A percentile compares a stretch with the other conserved stretches of the same genome.
These are phyloP conservation scores for Peromyscus eremicus DNA, from an alignment of 2,797 vertebrate species.

Conservation along the genomic window DNA sequence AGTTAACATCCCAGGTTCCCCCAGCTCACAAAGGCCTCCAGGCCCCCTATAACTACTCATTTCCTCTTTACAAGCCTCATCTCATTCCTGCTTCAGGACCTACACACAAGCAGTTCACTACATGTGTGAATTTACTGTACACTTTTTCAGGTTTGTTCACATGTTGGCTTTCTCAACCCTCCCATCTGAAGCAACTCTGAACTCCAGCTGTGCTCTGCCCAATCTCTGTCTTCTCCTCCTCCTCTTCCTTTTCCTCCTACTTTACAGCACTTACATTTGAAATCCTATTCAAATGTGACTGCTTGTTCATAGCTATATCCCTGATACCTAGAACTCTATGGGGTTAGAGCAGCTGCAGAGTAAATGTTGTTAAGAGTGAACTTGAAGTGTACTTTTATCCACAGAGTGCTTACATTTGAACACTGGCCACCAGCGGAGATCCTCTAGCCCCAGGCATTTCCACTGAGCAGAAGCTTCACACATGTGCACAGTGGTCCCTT, in stretches of 20 bases:
- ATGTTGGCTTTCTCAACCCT: background rate
- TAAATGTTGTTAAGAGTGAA: background rate
- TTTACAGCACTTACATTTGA: background rate
- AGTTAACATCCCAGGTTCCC: background rate
- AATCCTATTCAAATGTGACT: background rate
- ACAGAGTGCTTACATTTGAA: fast-evolving
- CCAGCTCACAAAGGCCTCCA: background rate
- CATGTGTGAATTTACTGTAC: background rate
- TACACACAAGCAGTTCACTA: background rate
- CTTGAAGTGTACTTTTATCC: background rate
- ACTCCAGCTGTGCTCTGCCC: background rate
- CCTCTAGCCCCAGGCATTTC: background rate
- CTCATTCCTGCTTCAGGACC: background rate
- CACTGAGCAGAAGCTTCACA: background rate
- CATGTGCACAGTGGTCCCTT: fast-evolving
- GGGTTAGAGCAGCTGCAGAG: background rate
- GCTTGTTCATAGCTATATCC: background rate
- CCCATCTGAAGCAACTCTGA: background rate
- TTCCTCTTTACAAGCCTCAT: background rate
- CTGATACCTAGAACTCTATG: background rate
- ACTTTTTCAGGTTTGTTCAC: background rate
- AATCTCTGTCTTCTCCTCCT: background rate
- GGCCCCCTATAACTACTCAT: no score
- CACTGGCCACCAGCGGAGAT: background rate
- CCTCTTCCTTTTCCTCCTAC: background rate